phyloP scores from a whole-genome alignment of 2,113 vertebrate species.

The Haplotaxodon microlepis region DNA sequence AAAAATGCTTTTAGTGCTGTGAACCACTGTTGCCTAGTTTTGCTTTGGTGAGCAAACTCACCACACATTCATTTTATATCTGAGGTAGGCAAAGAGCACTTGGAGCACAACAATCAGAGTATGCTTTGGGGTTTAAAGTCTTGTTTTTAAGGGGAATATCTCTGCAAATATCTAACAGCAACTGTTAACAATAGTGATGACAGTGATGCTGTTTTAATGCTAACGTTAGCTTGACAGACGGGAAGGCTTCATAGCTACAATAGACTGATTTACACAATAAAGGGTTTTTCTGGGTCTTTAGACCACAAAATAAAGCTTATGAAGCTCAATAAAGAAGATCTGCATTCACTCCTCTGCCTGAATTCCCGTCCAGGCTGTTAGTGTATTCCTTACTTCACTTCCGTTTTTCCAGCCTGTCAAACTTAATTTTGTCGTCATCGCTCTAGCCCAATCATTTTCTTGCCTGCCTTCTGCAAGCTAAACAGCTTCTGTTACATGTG shows the following conservation, averaged over 20 bases:
- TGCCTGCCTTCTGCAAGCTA: background rate
- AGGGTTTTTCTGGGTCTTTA: background rate
- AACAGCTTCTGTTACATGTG: background rate
- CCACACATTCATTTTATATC: background rate
- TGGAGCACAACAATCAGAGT: background rate
- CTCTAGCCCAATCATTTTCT: background rate
- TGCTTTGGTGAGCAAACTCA: background rate
- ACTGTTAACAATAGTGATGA: background rate
- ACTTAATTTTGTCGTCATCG: background rate
- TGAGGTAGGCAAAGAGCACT: background rate
- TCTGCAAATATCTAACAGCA: background rate
- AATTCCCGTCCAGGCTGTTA: background rate
- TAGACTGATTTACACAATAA: background rate
- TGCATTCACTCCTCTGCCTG: background rate
- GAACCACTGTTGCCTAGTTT: background rate
- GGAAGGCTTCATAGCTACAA: background rate
- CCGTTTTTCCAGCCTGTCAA: background rate
- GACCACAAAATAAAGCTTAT: background rate
- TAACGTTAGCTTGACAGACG: background rate
- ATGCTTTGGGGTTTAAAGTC: background rate
- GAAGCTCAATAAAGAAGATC: background rate
- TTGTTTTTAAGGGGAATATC: background rate
- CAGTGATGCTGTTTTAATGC: background rate
- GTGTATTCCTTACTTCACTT: background rate
- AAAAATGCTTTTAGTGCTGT: background rate